Base-by-base conservation (phyloP, 2,113 vertebrate genomes). In the Otus sunia region DNA sequence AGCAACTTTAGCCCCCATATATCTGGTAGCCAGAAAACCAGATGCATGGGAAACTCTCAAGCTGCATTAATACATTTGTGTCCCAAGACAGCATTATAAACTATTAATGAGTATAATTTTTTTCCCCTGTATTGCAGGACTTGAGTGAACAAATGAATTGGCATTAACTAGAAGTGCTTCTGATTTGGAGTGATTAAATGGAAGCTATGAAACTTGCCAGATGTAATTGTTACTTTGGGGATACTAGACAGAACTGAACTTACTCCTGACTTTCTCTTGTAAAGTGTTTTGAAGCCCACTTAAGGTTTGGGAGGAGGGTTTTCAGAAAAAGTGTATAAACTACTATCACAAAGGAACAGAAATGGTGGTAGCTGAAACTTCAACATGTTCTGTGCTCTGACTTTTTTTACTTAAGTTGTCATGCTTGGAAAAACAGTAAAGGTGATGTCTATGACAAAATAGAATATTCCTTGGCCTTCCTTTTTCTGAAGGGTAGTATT, bases 391-490 rank as follows among this genome's bases (percentile, higher is more conserved):
- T 97, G 96, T 97, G 97, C 96, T 98, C 88, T 97, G 95, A 97
- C 87, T 95, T 96, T 94, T 97, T 98, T 97, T 96, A 94, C 91
- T 64, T 52, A 85, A 92, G 73, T 94, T 98, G 96, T 98, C 95
- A 96, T 97, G 97, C 94, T 97, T 98, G 96, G 96, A 98, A 97
- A 96, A 98, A 90, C 92, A 98, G 98, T 98, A 98, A 98, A 98
- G 96, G 95, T 97, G 97, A 97, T 95, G 92, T 98, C 94, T 97
- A 90, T 97, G 96, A 97, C 93, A 94, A 97, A 97, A 86, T 93
- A 95, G 92, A 96, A 95, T 97, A 97, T 87, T 92, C 72, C 71
- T 94, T 97, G 97, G 96, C 95, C 93, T 98, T 95, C 96, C 97
- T 98, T 97, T 96, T 97, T 90, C 86, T 53, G 96, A 96, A 95